Evolutionary conservation across 2,113 vertebrate species (phyloP).

Genomic region (Xenotilapia longispinis): DNA sequence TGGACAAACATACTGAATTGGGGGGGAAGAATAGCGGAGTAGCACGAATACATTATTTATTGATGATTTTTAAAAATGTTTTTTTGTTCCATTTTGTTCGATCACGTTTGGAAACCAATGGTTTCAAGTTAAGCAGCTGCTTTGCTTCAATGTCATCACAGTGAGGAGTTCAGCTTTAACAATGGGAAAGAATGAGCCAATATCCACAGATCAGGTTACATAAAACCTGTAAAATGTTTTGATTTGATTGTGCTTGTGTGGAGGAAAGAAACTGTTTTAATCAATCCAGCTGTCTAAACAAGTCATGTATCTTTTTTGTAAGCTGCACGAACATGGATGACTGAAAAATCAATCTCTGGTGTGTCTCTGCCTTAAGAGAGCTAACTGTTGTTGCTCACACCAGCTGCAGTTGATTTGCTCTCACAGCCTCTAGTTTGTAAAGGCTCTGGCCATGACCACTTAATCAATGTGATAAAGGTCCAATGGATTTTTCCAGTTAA

Average conservation of each 20-base stretch:
- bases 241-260: background rate
- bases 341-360: background rate
- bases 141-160: background rate
- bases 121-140: background rate
- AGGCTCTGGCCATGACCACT: background rate
- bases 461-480: background rate
- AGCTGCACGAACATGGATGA: background rate
- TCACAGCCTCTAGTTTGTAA: background rate
- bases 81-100: background rate
- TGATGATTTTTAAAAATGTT: background rate
- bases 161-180: background rate
- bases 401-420: background rate
- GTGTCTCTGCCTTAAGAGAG: background rate
- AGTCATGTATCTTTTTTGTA: background rate
- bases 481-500: background rate
- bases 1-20: background rate
- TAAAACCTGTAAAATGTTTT: background rate
- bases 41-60: background rate
- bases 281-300: background rate
- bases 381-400: background rate
- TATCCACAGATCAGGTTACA: background rate
- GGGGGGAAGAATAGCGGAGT: rapidly evolving
- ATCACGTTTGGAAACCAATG: background rate
- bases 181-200: background rate
- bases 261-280: rapidly evolving